Evolutionary conservation across 1,140 invertebrate species (phyloP), one percentile per base, ranked within the genome.

Genomic region (Drosophila auraria): DNA sequence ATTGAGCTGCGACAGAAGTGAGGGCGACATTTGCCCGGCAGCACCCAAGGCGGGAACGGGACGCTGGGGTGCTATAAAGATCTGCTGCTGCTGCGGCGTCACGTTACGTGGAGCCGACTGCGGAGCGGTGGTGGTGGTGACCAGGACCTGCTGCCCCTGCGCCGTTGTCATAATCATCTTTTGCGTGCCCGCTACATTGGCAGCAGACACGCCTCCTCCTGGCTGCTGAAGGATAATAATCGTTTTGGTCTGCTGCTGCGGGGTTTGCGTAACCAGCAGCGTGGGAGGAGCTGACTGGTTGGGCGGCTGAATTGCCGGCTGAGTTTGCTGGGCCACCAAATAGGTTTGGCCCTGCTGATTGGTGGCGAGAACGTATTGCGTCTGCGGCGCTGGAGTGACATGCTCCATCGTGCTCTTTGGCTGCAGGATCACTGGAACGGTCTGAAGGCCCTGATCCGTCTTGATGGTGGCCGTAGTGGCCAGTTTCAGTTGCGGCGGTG

Each of bases 161-260:
- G 94, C 94, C 3, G 95, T 95, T n/a, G 96, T 94, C 42, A 96
- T 94, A 1, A 96, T 95, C 82, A 95, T 93, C 76, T 95, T 95
- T 51, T 95, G 95, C 0, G 93, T 86, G 74, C 77, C 86, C 5
- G 82, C 50, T 20, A 90, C 69, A 42, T 64, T 80, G 11, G 70
- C 47, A 2, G 78, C 38, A 5, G 76, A 61, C 14, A 75, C 82
- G 6, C 79, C 86, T 4, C 79, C 86, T 1, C 78, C 63, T 75
- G 96, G 95, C 30, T 95, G 95, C 78, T 96, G 96, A 15, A 96
- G 82, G 53, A 96, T 96, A 42, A 96, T 96, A 23, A 96, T 96
- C 0, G 96, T 96, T 78, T 96, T 96, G 0, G 95, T 94, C 14
- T 94, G 93, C 49, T 92, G 92, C 50, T 92, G 92, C 33, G 73